Conservation (phyloP, 1,140 invertebrate species). For the Drosophila varians region DNA sequence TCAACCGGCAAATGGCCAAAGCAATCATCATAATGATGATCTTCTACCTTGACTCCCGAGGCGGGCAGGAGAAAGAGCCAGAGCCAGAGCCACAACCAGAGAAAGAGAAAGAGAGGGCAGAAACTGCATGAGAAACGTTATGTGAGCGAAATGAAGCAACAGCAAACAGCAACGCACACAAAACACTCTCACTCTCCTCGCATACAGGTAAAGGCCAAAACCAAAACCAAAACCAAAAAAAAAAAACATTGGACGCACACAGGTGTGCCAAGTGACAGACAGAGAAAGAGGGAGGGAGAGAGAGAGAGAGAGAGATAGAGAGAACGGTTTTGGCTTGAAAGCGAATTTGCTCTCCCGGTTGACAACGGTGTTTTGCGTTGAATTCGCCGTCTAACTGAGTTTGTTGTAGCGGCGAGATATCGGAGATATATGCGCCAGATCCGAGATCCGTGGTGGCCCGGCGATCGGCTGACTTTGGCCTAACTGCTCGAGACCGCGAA, state of each 20-base stretch:
- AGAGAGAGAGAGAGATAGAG: background rate
- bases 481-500: slow-evolving; percentile 77
- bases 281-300: background rate
- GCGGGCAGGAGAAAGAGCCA: slow-evolving; percentile 22
- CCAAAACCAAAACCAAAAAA: too few relatives aligned
- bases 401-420: slow-evolving; percentile 61
- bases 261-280: slow-evolving; percentile 7
- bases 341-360: slow-evolving; percentile 53
- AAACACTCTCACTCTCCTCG: slow-evolving; percentile 76
- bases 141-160: slow-evolving; percentile 74
- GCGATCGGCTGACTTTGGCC: slow-evolving; percentile 70
- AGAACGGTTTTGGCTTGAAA: slow-evolving; percentile 48
- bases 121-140: slow-evolving; percentile 83
- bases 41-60: slow-evolving; percentile 82
- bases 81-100: slow-evolving; percentile 17
- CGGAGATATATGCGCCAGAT: slow-evolving; percentile 3
- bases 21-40: slow-evolving; percentile 53
- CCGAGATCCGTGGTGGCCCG: background rate
- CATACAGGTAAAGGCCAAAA: slow-evolving; percentile 57
- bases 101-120: slow-evolving; percentile 16
- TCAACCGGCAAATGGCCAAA: slow-evolving; percentile 75
- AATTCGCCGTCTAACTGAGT: slow-evolving; percentile 71
- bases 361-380: slow-evolving; percentile 72
- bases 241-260: background rate
- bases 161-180: slow-evolving; percentile 43